phyloP scores from a whole-genome alignment of 1,140 invertebrate genomes.

The Globodera ellingtonae region DNA sequence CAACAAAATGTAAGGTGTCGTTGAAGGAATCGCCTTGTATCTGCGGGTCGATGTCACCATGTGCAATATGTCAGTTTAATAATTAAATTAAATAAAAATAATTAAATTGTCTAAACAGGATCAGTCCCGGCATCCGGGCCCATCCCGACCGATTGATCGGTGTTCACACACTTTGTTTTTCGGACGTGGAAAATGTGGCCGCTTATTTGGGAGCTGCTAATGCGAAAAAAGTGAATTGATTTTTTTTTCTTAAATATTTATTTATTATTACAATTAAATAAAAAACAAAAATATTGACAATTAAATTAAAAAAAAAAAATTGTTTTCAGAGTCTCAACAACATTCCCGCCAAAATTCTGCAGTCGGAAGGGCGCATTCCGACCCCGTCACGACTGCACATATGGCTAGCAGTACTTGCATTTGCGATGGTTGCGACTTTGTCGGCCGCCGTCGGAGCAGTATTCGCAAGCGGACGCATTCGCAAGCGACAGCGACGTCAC shows the following conservation, averaged over 20 bases:
- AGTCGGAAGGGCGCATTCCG: slow-evolving; percentile 7
- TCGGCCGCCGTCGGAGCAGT: slow-evolving; percentile 4
- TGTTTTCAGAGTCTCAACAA: slow-evolving; percentile 11
- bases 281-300: too few species aligned
- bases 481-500: background rate
- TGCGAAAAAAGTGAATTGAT: slow-evolving; percentile 17
- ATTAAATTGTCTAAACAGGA: background rate
- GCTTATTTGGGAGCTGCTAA: slow-evolving; percentile 28
- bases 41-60: slow-evolving; percentile 30
- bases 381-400: background rate
- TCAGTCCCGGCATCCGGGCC: background rate
- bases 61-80: slow-evolving; percentile 21
- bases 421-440: slow-evolving; percentile 7
- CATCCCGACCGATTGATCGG: slow-evolving; percentile 14
- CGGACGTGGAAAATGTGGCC: slow-evolving; percentile 23
- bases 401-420: slow-evolving; percentile 1
- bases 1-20: background rate
- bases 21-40: slow-evolving; percentile 26
- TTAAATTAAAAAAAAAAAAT: too few species aligned
- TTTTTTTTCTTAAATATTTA: background rate
- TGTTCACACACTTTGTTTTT: slow-evolving; percentile 19
- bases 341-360: slow-evolving; percentile 15
- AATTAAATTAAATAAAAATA: background rate
- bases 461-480: slow-evolving; percentile 3
- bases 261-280: too few species aligned